These are phyloP conservation scores for Palythoa caribaeorum DNA, from an alignment of 92 coral and sea anemone genomes.

Conservation along the genomic window DNA sequence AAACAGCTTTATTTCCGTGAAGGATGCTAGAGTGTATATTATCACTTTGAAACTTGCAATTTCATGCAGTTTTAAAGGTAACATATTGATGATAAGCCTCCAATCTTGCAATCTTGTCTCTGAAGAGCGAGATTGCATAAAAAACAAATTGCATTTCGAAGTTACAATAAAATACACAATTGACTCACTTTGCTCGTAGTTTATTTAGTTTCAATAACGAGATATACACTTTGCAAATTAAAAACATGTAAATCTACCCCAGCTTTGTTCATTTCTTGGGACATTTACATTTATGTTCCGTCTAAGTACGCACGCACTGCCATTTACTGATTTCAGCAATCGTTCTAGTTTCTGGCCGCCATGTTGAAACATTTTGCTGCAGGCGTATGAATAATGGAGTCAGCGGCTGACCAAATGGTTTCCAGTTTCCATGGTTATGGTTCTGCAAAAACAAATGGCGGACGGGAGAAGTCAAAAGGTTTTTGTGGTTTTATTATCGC, in stretches of 20 bases:
- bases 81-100: not conserved
- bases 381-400: conserved; percentile 3
- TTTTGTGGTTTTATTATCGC: conserved; percentile 22
- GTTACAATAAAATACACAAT: conserved; percentile 24
- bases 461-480: not conserved
- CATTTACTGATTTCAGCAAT: not conserved
- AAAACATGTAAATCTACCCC: not conserved
- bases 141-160: conserved; percentile 2
- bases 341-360: conserved; percentile 1
- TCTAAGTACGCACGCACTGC: conserved; percentile 24
- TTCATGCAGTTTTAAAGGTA: not conserved
- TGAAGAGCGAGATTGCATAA: conserved; percentile 2
- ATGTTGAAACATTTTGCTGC: conserved; percentile 33
- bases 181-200: not conserved
- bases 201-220: conserved; percentile 18
- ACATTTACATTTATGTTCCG: not conserved
- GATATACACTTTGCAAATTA: conserved; percentile 29
- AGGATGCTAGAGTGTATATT: conserved; percentile 21
- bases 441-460: conserved; percentile 35
- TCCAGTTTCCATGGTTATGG: conserved; percentile 39
- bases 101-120: conserved; percentile 25
- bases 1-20: not conserved
- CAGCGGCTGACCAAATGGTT: conserved; percentile 3
- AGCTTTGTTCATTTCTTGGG: not conserved
- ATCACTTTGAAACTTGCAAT: not conserved